Conservation (phyloP, 2,113 vertebrate species). For the Heliornis fulica region DNA sequence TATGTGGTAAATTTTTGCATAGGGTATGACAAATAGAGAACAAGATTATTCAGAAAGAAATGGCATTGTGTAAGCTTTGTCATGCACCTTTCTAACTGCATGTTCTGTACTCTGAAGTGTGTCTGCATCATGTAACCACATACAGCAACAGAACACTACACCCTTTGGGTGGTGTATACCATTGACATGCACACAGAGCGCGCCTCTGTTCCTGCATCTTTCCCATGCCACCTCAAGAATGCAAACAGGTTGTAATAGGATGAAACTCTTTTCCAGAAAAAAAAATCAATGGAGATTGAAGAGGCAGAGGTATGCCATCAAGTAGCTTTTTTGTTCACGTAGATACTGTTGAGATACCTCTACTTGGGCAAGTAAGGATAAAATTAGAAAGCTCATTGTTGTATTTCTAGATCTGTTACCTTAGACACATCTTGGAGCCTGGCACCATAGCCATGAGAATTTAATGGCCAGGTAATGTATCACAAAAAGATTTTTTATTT, state of each 20-base stretch:
- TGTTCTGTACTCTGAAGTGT: neutral
- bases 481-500: neutral
- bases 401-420: neutral
- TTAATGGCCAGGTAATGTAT: neutral
- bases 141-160: neutral
- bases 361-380: neutral
- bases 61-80: neutral
- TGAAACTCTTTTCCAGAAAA: neutral
- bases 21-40: neutral
- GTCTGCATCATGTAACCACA: neutral
- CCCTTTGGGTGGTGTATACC: neutral
- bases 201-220: neutral
- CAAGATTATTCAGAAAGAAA: neutral
- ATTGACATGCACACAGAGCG: fast-evolving
- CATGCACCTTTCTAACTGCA: neutral
- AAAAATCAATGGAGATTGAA: neutral
- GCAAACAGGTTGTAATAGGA: neutral
- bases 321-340: neutral
- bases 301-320: neutral
- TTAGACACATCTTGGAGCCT: neutral
- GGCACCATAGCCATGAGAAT: neutral
- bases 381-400: neutral
- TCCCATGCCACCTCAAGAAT: neutral
- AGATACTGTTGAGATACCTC: neutral
- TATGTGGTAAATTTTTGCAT: neutral